Conservation (phyloP, 2,113 vertebrate species). For the Pelobates fuscus region DNA sequence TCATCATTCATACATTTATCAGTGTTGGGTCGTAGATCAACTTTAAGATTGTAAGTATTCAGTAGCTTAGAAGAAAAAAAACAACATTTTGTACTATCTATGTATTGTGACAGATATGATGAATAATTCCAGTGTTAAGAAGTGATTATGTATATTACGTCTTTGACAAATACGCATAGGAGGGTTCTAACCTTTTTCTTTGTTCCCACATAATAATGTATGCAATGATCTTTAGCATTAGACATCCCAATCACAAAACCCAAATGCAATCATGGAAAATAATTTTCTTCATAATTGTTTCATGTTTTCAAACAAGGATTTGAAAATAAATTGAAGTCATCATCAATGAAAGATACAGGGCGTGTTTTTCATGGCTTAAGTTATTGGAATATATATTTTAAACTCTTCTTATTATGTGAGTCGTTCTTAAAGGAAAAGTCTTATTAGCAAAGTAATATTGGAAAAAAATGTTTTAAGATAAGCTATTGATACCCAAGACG, state of each 20-base stretch:
- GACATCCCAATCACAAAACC: conserved; percentile 48
- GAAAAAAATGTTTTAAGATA: no score
- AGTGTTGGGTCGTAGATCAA: conserved; percentile 52
- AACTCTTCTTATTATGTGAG: background rate
- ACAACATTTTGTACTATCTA: conserved; percentile 34
- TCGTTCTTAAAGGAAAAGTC: no score
- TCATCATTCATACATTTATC: conserved; percentile 55
- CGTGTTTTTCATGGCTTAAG: background rate
- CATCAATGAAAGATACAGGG: background rate
- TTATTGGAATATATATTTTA: background rate
- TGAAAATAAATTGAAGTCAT: background rate
- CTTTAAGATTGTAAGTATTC: conserved; percentile 55
- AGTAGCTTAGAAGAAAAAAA: conserved; percentile 55
- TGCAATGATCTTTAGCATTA: conserved; percentile 26
- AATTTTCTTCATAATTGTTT: conserved; percentile 30
- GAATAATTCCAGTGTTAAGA: conserved; percentile 51
- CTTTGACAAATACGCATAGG: background rate
- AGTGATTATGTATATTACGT: conserved; percentile 32
- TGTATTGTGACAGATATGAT: conserved; percentile 40
- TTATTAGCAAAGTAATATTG: no score
- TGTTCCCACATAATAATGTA: conserved; percentile 27
- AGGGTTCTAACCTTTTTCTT: background rate
- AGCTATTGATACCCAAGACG: no score
- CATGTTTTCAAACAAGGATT: conserved; percentile 54
- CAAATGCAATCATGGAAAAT: conserved; percentile 49